phyloP scores from a whole-genome alignment of 1,140 invertebrate species.

The Drosophila obscura region DNA sequence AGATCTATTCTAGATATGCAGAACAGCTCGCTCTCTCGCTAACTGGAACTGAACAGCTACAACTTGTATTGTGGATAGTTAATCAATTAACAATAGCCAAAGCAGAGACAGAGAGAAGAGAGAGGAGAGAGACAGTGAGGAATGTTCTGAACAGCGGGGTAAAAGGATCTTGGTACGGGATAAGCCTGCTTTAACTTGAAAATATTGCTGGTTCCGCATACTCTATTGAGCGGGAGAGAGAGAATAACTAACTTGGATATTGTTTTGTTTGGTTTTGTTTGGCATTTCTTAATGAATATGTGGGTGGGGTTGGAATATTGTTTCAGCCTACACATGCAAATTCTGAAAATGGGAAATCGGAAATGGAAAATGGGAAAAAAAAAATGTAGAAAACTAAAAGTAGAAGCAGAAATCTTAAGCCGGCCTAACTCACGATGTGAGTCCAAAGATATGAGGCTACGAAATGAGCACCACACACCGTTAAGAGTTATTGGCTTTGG shows the following conservation, averaged over 20 bases:
- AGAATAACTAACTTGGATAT: conserved; percentile 67
- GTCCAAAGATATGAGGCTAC: conserved; percentile 68
- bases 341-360: conserved; percentile 52
- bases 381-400: conserved; percentile 20
- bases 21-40: conserved; percentile 32
- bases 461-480: conserved; percentile 64
- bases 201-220: conserved; percentile 64
- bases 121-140: too few relatives aligned
- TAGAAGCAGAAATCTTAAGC: conserved; percentile 60
- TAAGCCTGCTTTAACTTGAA: conserved; percentile 81
- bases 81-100: conserved; percentile 72
- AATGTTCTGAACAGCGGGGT: conserved; percentile 8
- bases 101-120: too few relatives aligned
- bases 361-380: conserved; percentile 35
- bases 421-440: conserved; percentile 58
- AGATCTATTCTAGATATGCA: conserved; percentile 51
- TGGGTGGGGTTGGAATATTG: conserved; percentile 54
- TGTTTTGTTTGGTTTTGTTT: conserved; percentile 63
- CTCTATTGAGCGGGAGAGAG: conserved; percentile 28
- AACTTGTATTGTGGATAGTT: conserved; percentile 56
- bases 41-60: conserved; percentile 69
- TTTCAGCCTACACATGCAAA: conserved; percentile 67
- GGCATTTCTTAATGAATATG: conserved; percentile 69
- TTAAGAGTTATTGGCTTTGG: conserved; percentile 64
- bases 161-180: conserved; percentile 38